These are phyloP conservation scores for Axis porcinus DNA, from an alignment of 2,113 vertebrate genomes.

Conservation along the genomic window DNA sequence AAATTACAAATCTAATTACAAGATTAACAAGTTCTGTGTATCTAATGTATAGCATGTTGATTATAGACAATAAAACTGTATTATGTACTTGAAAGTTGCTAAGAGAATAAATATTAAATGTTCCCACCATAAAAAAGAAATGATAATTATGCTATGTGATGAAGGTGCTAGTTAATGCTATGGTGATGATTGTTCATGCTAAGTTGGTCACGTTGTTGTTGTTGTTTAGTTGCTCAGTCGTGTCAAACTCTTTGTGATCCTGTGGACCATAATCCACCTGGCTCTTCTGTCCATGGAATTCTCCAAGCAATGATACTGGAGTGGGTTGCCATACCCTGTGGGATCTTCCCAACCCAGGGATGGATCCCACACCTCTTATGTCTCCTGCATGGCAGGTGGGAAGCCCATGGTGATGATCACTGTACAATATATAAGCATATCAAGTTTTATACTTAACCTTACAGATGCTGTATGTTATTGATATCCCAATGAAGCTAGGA, in stretches of 20 bases:
- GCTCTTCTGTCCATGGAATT: neutral
- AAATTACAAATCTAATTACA: neutral
- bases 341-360: neutral
- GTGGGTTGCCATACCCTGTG: neutral
- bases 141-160: neutral
- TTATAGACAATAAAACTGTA: neutral
- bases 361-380: neutral
- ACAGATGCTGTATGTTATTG: neutral
- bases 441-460: neutral
- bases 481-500: neutral
- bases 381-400: neutral
- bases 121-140: neutral
- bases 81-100: neutral
- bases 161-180: neutral
- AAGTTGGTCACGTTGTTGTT: neutral
- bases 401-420: neutral
- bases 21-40: neutral
- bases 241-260: neutral
- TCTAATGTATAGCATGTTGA: neutral
- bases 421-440: neutral
- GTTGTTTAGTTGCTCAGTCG: neutral
- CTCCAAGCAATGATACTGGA: neutral
- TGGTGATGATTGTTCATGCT: neutral
- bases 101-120: neutral
- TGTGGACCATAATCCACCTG: neutral